Percentiles rank a stretch among this genome's conserved stretches.
These are phyloP conservation scores for Synergus umbraculus DNA, from an alignment of 2,888 invertebrate species.

Conservation along the genomic window DNA sequence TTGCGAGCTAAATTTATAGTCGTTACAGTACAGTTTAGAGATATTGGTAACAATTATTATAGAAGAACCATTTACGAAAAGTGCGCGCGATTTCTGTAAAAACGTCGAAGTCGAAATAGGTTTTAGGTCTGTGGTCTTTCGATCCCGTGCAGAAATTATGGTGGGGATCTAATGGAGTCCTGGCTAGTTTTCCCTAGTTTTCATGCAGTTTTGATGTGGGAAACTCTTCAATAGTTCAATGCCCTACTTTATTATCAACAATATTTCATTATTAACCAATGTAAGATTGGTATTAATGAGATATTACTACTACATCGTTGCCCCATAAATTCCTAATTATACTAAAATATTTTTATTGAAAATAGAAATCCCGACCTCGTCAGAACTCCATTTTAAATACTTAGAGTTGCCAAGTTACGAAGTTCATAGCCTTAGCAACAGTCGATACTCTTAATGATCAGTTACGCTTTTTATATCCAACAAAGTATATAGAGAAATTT, in stretches of 20 bases:
- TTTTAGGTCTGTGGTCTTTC: neutral
- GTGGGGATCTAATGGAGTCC: no score
- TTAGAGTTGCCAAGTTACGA: neutral
- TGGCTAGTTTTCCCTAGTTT: no score
- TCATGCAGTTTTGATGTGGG: no score
- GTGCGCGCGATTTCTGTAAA: constrained; percentile 32
- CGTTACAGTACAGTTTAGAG: constrained; percentile 5
- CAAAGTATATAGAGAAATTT: neutral
- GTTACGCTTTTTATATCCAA: neutral
- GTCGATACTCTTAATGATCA: neutral
- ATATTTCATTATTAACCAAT: no score
- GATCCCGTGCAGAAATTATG: no score
- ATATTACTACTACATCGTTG: no score
- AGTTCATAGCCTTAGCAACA: neutral
- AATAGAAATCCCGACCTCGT: no score
- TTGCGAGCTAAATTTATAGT: constrained; percentile 20
- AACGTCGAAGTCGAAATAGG: neutral
- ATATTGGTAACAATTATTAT: constrained; percentile 11
- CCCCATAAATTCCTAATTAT: no score
- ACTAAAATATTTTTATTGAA: no score
- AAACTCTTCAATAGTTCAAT: no score
- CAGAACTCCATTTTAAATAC: neutral
- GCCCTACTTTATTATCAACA: no score
- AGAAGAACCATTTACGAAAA: neutral
- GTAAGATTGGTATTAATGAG: no score